A percentile compares a stretch with the other conserved stretches of the same genome.
phyloP scores from a whole-genome alignment of 2,113 vertebrate species.

The Salvelinus alpinus region DNA sequence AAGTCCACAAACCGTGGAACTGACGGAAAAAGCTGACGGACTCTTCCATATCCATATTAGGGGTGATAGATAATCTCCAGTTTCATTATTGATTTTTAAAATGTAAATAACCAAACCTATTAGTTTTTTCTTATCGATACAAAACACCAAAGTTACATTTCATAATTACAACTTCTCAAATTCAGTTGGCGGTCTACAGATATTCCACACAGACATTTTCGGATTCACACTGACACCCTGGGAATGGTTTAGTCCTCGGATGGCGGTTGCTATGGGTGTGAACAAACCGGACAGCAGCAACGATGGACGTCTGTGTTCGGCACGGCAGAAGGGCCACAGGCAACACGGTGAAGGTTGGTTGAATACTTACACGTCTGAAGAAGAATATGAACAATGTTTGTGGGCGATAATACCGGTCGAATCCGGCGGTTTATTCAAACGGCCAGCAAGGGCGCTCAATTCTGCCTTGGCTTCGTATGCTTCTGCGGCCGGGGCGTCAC shows the following conservation, averaged over 20 bases:
- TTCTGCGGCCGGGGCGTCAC: not conserved
- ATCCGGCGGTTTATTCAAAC: not conserved
- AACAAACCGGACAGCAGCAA: slow-evolving; percentile 77
- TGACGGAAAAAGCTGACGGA: slow-evolving; percentile 51
- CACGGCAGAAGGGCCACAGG: slow-evolving; percentile 65
- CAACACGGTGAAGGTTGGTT: slow-evolving; percentile 85
- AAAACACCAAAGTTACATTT: not conserved
- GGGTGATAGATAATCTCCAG: slow-evolving; percentile 10
- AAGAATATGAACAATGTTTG: not conserved
- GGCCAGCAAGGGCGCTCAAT: not conserved
- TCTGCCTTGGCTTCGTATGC: not conserved
- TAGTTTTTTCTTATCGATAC: not conserved
- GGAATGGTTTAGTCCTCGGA: slow-evolving; percentile 57
- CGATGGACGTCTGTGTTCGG: slow-evolving; percentile 74
- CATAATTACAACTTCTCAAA: not conserved
- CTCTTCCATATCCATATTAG: slow-evolving; percentile 18
- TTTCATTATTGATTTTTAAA: not conserved
- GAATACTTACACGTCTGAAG: not conserved
- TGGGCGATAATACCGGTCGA: not conserved
- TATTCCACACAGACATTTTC: not conserved
- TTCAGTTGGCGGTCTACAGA: not conserved
- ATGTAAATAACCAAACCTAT: not conserved
- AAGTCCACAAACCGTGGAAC: not conserved
- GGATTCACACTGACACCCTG: not conserved
- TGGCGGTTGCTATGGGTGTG: slow-evolving; percentile 81